These are phyloP conservation scores for Tiphia femorata DNA, from an alignment of 2,888 invertebrate species.

Conservation along the genomic window DNA sequence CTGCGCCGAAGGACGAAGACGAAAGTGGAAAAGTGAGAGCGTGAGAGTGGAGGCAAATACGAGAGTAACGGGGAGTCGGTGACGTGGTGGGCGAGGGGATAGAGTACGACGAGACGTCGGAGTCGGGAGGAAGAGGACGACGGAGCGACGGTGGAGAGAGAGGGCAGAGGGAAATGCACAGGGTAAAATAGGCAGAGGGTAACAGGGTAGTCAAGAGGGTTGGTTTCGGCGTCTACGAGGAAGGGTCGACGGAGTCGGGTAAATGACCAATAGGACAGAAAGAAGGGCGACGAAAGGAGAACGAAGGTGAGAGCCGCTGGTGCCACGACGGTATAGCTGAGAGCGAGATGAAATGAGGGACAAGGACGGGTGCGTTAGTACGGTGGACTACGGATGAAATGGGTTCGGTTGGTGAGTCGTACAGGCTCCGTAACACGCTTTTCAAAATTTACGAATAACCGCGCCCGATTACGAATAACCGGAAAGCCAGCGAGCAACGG, in stretches of 20 bases:
- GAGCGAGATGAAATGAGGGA: conserved; percentile 4
- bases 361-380: conserved; percentile 1
- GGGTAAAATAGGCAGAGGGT: too few relatives aligned
- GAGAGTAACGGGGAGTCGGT: too few relatives aligned
- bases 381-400: neutral
- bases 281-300: neutral
- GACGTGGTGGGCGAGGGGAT: too few relatives aligned
- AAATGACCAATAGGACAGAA: conserved; percentile 5
- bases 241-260: conserved; percentile 8
- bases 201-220: neutral
- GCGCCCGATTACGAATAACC: conserved; percentile 52
- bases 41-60: too few relatives aligned
- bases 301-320: neutral
- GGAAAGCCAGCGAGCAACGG: conserved; percentile 18
- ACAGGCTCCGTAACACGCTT: conserved; percentile 46
- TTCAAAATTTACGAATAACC: conserved; percentile 57
- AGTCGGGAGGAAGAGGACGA: conserved; percentile 25
- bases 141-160: conserved; percentile 25
- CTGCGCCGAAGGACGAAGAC: too few relatives aligned
- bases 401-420: neutral
- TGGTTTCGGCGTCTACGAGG: conserved; percentile 11
- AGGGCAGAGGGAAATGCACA: conserved; percentile 14
- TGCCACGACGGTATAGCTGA: conserved; percentile 6
- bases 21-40: too few relatives aligned
- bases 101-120: too few relatives aligned